phyloP scores from a whole-genome alignment of 2,113 vertebrate genomes.

The Psittacus erithacus region DNA sequence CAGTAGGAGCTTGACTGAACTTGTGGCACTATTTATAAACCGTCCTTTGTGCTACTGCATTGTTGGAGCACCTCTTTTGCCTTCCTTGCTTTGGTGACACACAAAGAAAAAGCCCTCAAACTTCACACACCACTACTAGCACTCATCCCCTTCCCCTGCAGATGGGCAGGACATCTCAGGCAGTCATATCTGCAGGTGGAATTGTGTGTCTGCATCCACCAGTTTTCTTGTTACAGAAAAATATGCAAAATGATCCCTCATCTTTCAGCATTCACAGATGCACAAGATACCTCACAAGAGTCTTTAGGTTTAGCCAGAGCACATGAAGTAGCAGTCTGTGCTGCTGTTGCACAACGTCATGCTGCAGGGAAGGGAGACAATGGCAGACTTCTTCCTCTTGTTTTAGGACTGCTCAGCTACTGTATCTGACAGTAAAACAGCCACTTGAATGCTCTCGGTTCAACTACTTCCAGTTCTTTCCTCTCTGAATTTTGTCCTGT shows the following conservation, averaged over 20 bases:
- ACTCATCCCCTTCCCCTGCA: background rate
- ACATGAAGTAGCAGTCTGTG: background rate
- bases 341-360: background rate
- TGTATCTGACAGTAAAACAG: background rate
- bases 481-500: background rate
- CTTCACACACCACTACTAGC: background rate
- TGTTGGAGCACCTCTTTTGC: background rate
- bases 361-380: background rate
- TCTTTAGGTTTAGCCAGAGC: background rate
- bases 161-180: background rate
- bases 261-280: background rate
- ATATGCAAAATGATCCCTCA: background rate
- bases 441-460: background rate
- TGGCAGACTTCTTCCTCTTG: background rate
- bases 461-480: background rate
- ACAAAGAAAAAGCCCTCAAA: background rate
- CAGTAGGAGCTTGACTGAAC: background rate
- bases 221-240: background rate
- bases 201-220: background rate
- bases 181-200: background rate
- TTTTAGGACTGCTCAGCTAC: background rate
- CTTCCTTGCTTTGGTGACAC: background rate
- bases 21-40: background rate
- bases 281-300: background rate
- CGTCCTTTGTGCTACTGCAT: background rate